Evolutionary conservation across 64 coral and sea anemone species (phyloP).

Genomic region (Exaiptasia diaphana): DNA sequence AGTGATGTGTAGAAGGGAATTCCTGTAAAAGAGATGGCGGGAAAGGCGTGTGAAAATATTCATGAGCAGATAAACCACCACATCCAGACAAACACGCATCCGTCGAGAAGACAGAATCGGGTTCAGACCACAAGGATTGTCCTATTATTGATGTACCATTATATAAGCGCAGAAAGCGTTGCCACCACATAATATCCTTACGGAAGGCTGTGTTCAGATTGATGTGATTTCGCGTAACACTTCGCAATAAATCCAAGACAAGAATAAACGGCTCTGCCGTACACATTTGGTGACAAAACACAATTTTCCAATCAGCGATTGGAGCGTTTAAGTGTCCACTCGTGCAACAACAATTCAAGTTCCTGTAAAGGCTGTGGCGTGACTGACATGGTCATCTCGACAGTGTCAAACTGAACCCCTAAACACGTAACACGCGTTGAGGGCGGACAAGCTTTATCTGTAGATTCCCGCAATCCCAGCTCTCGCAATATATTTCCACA

Average conservation of each 20-base stretch:
- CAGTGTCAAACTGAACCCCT: background rate
- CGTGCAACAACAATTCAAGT: background rate
- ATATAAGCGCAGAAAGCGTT: background rate
- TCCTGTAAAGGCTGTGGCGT: background rate
- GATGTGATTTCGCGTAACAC: too few species aligned
- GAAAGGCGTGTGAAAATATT: conserved; percentile 16
- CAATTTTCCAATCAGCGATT: background rate
- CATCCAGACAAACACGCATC: conserved; percentile 39
- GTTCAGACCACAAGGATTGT: background rate
- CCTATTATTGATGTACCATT: conserved; percentile 20
- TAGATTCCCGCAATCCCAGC: too few species aligned
- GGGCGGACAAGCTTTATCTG: background rate
- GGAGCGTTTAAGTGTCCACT: background rate
- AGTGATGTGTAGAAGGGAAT: conserved; percentile 13
- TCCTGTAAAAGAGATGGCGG: background rate
- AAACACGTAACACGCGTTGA: background rate
- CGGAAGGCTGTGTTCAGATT: too few species aligned
- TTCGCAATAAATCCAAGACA: conserved; percentile 7
- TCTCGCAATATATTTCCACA: too few species aligned
- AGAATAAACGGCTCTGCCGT: background rate
- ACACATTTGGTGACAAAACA: conserved; percentile 9
- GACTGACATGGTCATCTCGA: background rate
- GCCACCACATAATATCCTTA: too few species aligned
- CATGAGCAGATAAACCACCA: background rate
- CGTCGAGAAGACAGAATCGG: conserved; percentile 12